phyloP scores from a whole-genome alignment of 1,140 invertebrate genomes.

The Lordiphosa stackelbergi region DNA sequence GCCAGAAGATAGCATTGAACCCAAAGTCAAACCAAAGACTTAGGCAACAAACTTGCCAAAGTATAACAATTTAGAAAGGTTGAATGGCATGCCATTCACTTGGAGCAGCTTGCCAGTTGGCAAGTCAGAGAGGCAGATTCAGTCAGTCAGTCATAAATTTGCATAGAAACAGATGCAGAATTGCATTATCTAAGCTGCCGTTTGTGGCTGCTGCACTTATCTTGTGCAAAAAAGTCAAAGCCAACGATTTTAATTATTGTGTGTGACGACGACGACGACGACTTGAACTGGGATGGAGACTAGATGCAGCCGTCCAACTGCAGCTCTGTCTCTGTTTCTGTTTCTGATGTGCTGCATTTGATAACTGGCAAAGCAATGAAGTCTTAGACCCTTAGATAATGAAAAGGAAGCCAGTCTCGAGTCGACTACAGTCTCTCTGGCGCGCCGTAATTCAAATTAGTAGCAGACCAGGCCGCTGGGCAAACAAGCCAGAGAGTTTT shows the following conservation, averaged over 20 bases:
- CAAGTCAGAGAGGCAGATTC: conserved; percentile 48
- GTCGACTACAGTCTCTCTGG: conserved; percentile 5
- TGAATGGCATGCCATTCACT: conserved; percentile 49
- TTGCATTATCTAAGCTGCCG: conserved; percentile 66
- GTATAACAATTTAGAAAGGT: conserved; percentile 62
- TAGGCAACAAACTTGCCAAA: conserved; percentile 33
- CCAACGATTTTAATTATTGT: conserved; percentile 72
- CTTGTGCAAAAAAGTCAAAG: conserved; percentile 54
- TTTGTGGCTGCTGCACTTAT: conserved; percentile 52
- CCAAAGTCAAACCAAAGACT: no score
- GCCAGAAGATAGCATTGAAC: no score
- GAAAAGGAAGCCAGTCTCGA: conserved; percentile 55
- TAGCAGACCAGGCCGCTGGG: conserved; percentile 32
- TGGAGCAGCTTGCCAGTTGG: conserved; percentile 41
- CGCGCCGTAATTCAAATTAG: conserved; percentile 62
- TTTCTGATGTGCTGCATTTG: conserved; percentile 66
- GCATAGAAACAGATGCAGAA: conserved; percentile 53
- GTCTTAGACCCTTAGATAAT: conserved; percentile 68
- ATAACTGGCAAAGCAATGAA: conserved; percentile 62
- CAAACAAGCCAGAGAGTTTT: conserved; percentile 14
- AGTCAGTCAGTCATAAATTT: conserved; percentile 71
- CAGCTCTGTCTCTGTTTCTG: conserved; percentile 10
- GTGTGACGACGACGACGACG: conserved; percentile 39
- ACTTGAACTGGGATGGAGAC: not conserved
- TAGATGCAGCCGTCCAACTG: not conserved